Base-by-base conservation (phyloP, 2,888 invertebrate species). In the Drosophila ustulata region DNA sequence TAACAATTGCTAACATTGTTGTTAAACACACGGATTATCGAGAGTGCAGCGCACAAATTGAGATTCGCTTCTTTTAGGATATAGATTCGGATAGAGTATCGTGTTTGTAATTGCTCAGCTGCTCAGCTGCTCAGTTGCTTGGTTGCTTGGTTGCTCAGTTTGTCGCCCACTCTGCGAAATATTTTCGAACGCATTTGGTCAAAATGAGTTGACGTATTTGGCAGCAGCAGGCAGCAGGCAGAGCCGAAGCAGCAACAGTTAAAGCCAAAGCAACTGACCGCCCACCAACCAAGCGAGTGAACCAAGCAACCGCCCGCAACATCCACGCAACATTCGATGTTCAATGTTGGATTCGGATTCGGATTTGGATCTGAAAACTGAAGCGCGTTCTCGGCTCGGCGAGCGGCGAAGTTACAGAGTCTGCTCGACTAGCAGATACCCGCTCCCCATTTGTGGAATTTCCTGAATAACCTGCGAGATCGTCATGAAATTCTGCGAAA, bases 201-300 rank as follows among this genome's bases (percentile, higher is more conserved):
- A 83, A 86, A 83, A 83, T 86, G 86, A 83, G 79, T 86, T 86
- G 74, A 76, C 70, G 57, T 81, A 78, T 81, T 79, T 80, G 85
- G 82, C 78, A 30, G 58, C 45, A 52, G 63, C 39, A 41, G 6
- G 37, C 78, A 70, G 32, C 58, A 62, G 28, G 23, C 23, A 30
- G 30, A 52, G 8, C 18, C 2, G 6, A 4, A 28, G 28, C 28
- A 30, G 6, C 30, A 37, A 4, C 37, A 37, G 37, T 37, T n/a
- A n/a, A 37, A 37, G 37, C 37, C 37, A 37, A 37, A 37, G n/a
- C 5, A 56, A 50, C 52, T 71, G 64, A 56, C 76, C 76, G 75
- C 75, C 75, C 75, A 75, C 75, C 59, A 41, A 64, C 58, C 34
- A 34, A 30, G 30, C 30, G 7, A 30, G 30, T 9, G 4, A 34